Base-by-base conservation (phyloP, 2,113 vertebrate species). In the Sus scrofa region DNA sequence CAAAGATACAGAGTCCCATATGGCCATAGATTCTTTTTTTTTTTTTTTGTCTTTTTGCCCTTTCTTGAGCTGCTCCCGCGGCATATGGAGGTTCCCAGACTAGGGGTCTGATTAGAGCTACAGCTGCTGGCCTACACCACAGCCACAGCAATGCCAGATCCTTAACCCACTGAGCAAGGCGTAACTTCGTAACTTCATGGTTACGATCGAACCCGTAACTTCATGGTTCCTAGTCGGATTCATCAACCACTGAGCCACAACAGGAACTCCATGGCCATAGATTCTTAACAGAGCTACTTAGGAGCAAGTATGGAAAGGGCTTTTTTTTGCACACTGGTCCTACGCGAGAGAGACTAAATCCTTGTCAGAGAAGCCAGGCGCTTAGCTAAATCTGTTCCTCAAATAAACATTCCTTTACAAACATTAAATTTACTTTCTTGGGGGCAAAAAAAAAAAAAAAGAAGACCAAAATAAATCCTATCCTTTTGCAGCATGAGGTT, bases 371-470 rank as follows among this genome's bases (percentile, higher is more conserved):
- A 14, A 84, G 20, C 32, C 83, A 67, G 58, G n/a, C 67, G 39
- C 91, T 88, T 86, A 88, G 78, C 86, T 82, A 93, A 96, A 74
- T 86, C 44, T 68, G n/a, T 87, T 91, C 39, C 52, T 92, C 95
- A 95, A 83, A 95, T 78, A 89, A 95, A 87, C 74, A 89, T 92
- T 67, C 84, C 63, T 87, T 89, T 70, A 84, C 81, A 83, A 97
- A 92, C 30, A 86, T 93, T 63, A 73, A 62, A 84, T 70, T 96
- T 52, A 79, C 37, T 95, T 89, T 77, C 68, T 37, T 19, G 13
- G 39, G 52, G 63, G 34, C n/a, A n/a, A n/a, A n/a, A n/a, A n/a
- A n/a, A n/a, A n/a, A 27, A 62, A 92, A 63, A 68, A 39, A 50
- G n/a, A 95, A 67, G 92, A 82, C 14, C 7, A 78, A 94, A 96